Evolutionary conservation across 1,140 invertebrate genomes (phyloP).

Genomic region (Heliothis subflexa): DNA sequence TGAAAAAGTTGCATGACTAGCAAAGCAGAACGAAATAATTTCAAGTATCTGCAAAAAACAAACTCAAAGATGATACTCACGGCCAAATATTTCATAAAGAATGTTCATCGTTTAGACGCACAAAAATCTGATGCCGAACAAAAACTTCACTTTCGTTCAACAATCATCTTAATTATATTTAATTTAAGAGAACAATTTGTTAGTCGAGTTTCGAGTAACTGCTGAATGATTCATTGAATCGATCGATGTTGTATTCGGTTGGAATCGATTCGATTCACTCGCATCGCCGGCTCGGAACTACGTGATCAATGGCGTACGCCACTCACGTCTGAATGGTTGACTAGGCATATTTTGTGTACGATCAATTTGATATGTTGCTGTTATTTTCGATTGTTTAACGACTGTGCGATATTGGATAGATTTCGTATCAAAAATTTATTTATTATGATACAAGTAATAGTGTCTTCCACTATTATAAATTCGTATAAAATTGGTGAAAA

Average conservation of each 20-base stretch:
- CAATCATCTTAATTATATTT: slow-evolving; percentile 48
- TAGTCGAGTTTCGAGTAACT: slow-evolving; percentile 40
- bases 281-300: neutral
- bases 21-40: slow-evolving; percentile 10
- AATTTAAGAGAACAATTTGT: slow-evolving; percentile 34
- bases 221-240: slow-evolving; percentile 48
- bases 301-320: slow-evolving; percentile 19
- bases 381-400: neutral
- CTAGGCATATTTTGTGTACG: slow-evolving; percentile 6
- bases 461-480: too few relatives aligned
- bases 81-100: slow-evolving; percentile 6
- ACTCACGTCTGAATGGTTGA: slow-evolving; percentile 10
- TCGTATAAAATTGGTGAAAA: too few relatives aligned
- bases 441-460: too few relatives aligned
- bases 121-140: slow-evolving; percentile 17
- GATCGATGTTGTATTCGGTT: slow-evolving; percentile 31
- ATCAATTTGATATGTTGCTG: slow-evolving; percentile 19
- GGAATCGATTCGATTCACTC: slow-evolving; percentile 13
- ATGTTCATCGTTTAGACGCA: neutral
- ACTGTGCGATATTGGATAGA: neutral
- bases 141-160: slow-evolving; percentile 48
- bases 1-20: slow-evolving; percentile 10
- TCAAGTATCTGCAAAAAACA: neutral
- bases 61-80: slow-evolving; percentile 4
- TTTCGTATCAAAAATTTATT: too few relatives aligned